Evolutionary conservation across 2,797 vertebrate genomes (phyloP).

Genomic region (Enteromius radiatus): DNA sequence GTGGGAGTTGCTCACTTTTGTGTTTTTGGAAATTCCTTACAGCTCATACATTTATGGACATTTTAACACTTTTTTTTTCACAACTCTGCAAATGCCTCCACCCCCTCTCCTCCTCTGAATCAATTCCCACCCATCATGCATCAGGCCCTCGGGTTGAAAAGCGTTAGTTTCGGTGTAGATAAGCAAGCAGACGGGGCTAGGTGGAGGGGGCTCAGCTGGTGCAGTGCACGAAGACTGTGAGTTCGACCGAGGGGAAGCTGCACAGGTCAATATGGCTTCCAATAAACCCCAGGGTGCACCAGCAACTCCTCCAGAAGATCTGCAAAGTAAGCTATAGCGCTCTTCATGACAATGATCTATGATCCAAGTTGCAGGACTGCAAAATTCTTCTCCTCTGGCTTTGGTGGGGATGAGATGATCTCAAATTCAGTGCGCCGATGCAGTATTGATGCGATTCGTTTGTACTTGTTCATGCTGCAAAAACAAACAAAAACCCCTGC

Average conservation of each 20-base stretch:
- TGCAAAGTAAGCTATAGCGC: constrained; percentile 41
- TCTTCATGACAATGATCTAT: constrained; percentile 44
- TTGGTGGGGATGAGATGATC: constrained; percentile 12
- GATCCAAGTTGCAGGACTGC: constrained; percentile 25
- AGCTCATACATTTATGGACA: constrained; percentile 51
- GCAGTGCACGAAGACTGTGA: constrained; percentile 45
- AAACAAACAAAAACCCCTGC: neutral
- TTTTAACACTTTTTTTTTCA: constrained; percentile 40
- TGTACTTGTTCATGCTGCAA: constrained; percentile 12
- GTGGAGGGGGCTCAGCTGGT: constrained; percentile 60
- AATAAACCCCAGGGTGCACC: constrained; percentile 57
- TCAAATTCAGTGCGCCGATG: constrained; percentile 10
- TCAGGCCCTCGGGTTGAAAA: constrained; percentile 49
- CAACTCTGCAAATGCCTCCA: constrained; percentile 39
- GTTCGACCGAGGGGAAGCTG: constrained; percentile 53
- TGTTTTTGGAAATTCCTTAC: constrained; percentile 40
- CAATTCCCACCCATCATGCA: constrained; percentile 53
- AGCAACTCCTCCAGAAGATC: constrained; percentile 48
- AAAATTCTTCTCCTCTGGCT: constrained; percentile 7
- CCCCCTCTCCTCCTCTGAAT: constrained; percentile 27
- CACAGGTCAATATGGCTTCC: constrained; percentile 59
- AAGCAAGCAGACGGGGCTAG: constrained; percentile 51
- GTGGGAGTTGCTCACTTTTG: constrained; percentile 19
- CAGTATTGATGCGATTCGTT: constrained; percentile 20
- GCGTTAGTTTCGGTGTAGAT: constrained; percentile 36